phyloP scores from a whole-genome alignment of 2,113 vertebrate species.

The Tenrec ecaudatus region DNA sequence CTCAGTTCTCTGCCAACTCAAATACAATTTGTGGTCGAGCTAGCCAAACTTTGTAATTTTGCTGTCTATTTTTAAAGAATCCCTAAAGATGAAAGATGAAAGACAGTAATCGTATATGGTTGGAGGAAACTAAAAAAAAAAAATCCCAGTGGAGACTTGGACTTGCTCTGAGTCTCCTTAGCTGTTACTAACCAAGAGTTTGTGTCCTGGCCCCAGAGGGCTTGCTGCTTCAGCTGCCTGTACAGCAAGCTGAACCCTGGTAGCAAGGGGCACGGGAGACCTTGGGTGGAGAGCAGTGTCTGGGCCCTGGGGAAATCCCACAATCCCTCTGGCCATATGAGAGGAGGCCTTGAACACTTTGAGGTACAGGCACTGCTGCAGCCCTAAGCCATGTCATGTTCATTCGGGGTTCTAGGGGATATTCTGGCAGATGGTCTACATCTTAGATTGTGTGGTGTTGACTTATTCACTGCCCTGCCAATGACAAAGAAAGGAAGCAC shows the following conservation, averaged over 20 bases:
- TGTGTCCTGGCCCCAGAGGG: fast-evolving
- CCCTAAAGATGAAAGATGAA: slow-evolving; percentile 1
- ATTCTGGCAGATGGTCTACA: background rate
- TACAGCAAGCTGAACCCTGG: background rate
- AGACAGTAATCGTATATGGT: slow-evolving; percentile 55
- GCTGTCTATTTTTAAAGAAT: background rate
- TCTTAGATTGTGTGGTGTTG: background rate
- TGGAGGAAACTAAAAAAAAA: slow-evolving; percentile 47
- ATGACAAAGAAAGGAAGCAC: background rate
- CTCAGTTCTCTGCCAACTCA: fast-evolving
- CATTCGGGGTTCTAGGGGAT: background rate
- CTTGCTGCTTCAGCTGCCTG: fast-evolving
- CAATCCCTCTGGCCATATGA: fast-evolving
- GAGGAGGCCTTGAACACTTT: background rate
- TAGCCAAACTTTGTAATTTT: background rate
- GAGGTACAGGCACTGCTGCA: fast-evolving
- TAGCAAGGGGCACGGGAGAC: too few relatives aligned
- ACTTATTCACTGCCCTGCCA: background rate
- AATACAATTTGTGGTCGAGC: background rate
- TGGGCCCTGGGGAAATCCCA: fast-evolving
- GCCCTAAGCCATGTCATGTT: background rate
- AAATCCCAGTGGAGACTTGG: background rate
- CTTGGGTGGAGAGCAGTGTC: background rate
- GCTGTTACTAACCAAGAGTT: background rate
- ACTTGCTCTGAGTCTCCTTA: background rate